Evolutionary conservation across 2,113 vertebrate species (phyloP).

Genomic region (Oplegnathus fasciatus): DNA sequence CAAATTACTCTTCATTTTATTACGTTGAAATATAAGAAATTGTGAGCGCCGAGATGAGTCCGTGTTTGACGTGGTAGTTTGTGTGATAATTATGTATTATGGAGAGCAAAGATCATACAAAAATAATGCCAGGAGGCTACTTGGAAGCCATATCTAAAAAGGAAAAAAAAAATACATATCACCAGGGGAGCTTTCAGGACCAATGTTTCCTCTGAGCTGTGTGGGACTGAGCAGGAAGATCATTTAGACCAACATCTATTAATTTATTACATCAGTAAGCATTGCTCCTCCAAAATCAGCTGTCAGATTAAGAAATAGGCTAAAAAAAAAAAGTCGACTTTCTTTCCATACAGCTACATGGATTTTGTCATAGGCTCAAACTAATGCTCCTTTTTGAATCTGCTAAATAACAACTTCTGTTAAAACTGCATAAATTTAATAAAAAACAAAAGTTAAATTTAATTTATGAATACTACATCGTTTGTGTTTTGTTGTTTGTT

Average conservation of each 20-base stretch:
- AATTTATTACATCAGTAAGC: neutral
- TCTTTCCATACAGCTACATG: neutral
- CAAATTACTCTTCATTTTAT: conserved; percentile 15
- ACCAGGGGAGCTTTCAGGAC: conserved; percentile 18
- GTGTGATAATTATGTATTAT: conserved; percentile 20
- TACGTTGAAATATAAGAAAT: neutral
- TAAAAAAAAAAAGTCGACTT: neutral
- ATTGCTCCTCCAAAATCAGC: neutral
- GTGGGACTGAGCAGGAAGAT: neutral
- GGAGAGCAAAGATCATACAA: conserved; percentile 61
- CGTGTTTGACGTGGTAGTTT: neutral
- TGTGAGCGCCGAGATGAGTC: neutral
- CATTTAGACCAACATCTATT: neutral
- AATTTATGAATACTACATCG: neutral
- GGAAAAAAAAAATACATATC: neutral
- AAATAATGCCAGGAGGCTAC: conserved; percentile 56
- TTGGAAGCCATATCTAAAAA: conserved; percentile 62
- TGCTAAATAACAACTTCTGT: too few species aligned
- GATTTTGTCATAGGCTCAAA: neutral
- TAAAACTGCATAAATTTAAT: neutral
- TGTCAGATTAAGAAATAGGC: neutral
- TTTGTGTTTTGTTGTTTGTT: neutral
- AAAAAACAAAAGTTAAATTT: neutral
- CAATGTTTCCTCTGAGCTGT: conserved; percentile 17
- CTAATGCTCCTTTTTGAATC: neutral